These are phyloP conservation scores for Rhingia rostrata DNA, from an alignment of 2,888 invertebrate species.

Conservation along the genomic window DNA sequence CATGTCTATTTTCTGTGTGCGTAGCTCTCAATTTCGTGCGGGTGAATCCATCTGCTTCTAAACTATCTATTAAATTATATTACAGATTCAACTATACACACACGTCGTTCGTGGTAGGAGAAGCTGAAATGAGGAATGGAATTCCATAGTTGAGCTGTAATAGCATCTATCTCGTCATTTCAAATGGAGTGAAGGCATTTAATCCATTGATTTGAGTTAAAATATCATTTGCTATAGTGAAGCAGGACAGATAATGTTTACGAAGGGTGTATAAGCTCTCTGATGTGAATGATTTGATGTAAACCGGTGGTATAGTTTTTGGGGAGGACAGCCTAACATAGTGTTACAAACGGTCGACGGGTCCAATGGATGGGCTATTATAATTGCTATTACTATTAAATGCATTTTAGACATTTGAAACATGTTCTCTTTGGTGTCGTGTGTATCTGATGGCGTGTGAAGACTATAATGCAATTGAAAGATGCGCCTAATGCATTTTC, in stretches of 20 bases:
- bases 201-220: conserved; percentile 72
- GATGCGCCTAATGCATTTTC: conserved; percentile 41
- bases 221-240: conserved; percentile 46
- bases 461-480: conserved; percentile 28
- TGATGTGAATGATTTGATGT: conserved; percentile 57
- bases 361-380: conserved; percentile 22
- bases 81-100: conserved; percentile 14
- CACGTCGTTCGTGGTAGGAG: not conserved
- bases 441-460: conserved; percentile 53
- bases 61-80: conserved; percentile 70
- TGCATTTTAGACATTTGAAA: conserved; percentile 37
- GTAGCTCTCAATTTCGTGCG: conserved; percentile 53
- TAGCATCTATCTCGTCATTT: conserved; percentile 60
- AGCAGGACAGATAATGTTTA: conserved; percentile 29
- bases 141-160: conserved; percentile 46
- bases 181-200: conserved; percentile 62
- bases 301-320: conserved; percentile 25
- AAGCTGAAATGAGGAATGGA: conserved; percentile 45
- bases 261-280: conserved; percentile 56
- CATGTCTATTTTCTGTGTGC: conserved; percentile 49
- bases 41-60: conserved; percentile 61
- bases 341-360: conserved; percentile 11
- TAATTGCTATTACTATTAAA: conserved; percentile 49
- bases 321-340: conserved; percentile 18
- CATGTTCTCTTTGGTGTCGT: conserved; percentile 32